Percentiles rank a stretch among this genome's conserved stretches.
Conservation (phyloP, 2,888 invertebrate genomes). For the Caenorhabditis sp. region DNA sequence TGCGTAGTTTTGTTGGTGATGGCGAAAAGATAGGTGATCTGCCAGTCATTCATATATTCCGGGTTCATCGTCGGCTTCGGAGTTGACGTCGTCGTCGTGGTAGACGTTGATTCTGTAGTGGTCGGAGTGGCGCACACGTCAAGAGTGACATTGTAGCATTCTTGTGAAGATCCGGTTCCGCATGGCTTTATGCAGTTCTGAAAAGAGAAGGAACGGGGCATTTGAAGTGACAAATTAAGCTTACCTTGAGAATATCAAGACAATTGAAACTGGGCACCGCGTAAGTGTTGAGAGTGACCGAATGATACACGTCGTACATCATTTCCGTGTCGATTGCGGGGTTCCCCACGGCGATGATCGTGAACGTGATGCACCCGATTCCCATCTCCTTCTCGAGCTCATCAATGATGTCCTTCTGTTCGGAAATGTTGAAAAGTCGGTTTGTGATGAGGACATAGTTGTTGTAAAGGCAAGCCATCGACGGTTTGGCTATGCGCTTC, state of each 20-base stretch:
- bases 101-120: slow-evolving; percentile 39
- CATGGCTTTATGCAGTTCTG: slow-evolving; percentile 69
- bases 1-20: slow-evolving; percentile 62
- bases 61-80: slow-evolving; percentile 47
- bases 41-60: slow-evolving; percentile 52
- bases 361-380: slow-evolving; percentile 61
- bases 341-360: slow-evolving; percentile 62
- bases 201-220: not conserved
- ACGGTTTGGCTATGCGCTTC: slow-evolving; percentile 37
- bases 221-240: too few species aligned
- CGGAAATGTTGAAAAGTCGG: slow-evolving; percentile 58
- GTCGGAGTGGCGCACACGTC: slow-evolving; percentile 48
- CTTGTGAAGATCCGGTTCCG: slow-evolving; percentile 26
- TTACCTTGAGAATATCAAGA: slow-evolving; percentile 55
- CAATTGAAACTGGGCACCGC: slow-evolving; percentile 66
- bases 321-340: slow-evolving; percentile 40
- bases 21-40: slow-evolving; percentile 67
- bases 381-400: slow-evolving; percentile 37
- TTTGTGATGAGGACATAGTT: slow-evolving; percentile 65
- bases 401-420: slow-evolving; percentile 1
- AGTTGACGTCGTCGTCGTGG: slow-evolving; percentile 55
- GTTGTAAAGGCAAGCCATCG: slow-evolving; percentile 63
- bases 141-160: slow-evolving; percentile 41
- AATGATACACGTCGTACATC: slow-evolving; percentile 37
- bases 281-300: slow-evolving; percentile 34